These are phyloP conservation scores for Brotula barbata DNA, from an alignment of 2,797 vertebrate genomes.

Conservation along the genomic window DNA sequence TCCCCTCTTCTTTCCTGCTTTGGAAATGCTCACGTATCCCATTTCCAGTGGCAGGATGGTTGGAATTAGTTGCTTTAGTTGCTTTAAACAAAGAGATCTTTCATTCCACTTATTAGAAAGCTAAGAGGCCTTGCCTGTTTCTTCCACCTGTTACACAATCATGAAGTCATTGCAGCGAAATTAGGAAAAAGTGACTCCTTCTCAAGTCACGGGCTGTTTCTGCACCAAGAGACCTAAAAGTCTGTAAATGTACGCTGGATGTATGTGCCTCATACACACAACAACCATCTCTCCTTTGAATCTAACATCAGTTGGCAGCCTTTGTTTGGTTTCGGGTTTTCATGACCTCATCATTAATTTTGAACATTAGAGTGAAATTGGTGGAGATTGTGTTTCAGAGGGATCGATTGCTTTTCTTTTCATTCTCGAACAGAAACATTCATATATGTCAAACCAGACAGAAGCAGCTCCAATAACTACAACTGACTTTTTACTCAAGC, in stretches of 20 bases:
- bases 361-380: neutral
- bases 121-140: constrained; percentile 35
- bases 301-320: constrained; percentile 44
- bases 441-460: constrained; percentile 10
- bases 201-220: constrained; percentile 20
- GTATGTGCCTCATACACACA: constrained; percentile 32
- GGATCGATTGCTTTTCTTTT: constrained; percentile 16
- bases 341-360: constrained; percentile 6
- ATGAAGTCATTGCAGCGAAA: constrained; percentile 58
- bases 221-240: constrained; percentile 25
- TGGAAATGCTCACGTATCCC: neutral
- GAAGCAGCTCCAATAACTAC: constrained; percentile 18
- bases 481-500: constrained; percentile 60
- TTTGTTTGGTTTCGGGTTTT: constrained; percentile 20
- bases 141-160: constrained; percentile 68
- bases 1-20: neutral
- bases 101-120: constrained; percentile 40
- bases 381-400: constrained; percentile 8
- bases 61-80: constrained; percentile 31
- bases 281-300: constrained; percentile 31
- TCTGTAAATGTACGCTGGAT: constrained; percentile 27
- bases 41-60: constrained; percentile 34
- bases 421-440: constrained; percentile 18
- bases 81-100: constrained; percentile 55
- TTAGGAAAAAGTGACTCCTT: constrained; percentile 66